Base-by-base conservation (phyloP, 2,797 vertebrate genomes). In the Phoxinus dragarum region DNA sequence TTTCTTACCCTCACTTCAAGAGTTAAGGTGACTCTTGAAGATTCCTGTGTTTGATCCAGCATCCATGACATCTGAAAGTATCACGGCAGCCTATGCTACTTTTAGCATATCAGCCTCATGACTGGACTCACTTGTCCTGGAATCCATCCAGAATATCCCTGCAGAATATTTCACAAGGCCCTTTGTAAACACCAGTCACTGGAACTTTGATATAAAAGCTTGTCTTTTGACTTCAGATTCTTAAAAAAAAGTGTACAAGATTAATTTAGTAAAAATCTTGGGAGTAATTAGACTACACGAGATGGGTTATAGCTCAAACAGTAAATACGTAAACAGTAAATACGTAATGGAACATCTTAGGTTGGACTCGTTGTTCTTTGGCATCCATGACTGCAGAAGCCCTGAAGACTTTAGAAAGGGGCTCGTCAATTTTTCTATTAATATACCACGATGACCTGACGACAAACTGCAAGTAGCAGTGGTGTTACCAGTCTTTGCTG, bases 1-100 rank as follows among this genome's bases (percentile, higher is more conserved):
- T 71, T 34, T 3, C 17, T 76, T 36, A 34, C 19, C 83, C 54
- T 72, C 47, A 49, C 47, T 49, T 49, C 36, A 47, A 52, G 27
- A 40, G 73, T 38, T 67, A 84, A 77, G 82, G 89, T 88, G 84
- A 89, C 84, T 87, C 49, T 19, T 82, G 49, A 36, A 80, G 80
- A 84, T 59, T 23, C 69, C 42, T 81, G 74, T 84, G 36, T 72
- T 36, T 77, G 44, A 79, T 76, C 85, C 68, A 86, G 71, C 47
- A 38, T 34, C 42, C 19, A 76, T 77, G 82, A 69, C 56, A 67
- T 89, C 40, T 42, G 59, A 61, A 73, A 44, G 27, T 80, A 82
- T 76, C 69, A 75, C 3, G 36, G 56, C 56, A 71, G 36, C 44
- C 4, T 42, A 82, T 78, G 59, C 82, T 84, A 85, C 76, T 86